Evolutionary conservation across 2,888 invertebrate species (phyloP), one percentile per base, ranked within the genome.

Genomic region (Drosophila rellima): DNA sequence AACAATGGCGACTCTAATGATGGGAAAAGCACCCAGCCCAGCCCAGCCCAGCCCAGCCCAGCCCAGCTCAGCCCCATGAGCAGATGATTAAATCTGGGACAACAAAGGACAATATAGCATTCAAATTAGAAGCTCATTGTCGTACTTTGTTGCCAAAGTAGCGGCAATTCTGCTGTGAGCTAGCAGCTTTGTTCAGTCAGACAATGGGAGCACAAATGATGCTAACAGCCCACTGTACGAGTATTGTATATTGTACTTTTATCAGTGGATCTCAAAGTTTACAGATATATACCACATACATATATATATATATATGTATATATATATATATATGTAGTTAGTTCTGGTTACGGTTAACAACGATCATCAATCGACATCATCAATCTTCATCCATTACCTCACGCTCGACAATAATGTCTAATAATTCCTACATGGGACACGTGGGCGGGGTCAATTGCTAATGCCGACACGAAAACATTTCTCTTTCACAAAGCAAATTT

Each of bases 121-220:
- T 85, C 86, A 85, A 85, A 85, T 85, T 85, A 85, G 88, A 83
- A 75, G 75, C 83, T 82, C 82, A 85, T 85, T 85, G 85, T 85
- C 71, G 71, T 71, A 64, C 73, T 84, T 88, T 85, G 84, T 85
- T 88, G 66, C 75, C 73, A 88, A 79, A 85, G 85, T 70, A 80
- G 80, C 74, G 64, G 51, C 64, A 60, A 61, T 55, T 45, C 45
- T 47, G 45, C 47, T 52, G 39, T 18, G n/a, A 42, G 40, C 40
- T 18, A 55, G 18, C 40, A 56, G 69, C 69, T 78, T 88, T 88
- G 86, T 81, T 70, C 55, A 55, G 6, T 29, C 62, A 77, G 44
- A 88, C 85, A 85, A 85, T 88, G 67, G 74, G 42, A 50, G 56
- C 74, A 75, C 82, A 88, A 88, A 83, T 85, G 88, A 88, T 50